Evolutionary conservation across 1,140 invertebrate species (phyloP), one percentile per base, ranked within the genome.

Genomic region (Apolygus lucorum): DNA sequence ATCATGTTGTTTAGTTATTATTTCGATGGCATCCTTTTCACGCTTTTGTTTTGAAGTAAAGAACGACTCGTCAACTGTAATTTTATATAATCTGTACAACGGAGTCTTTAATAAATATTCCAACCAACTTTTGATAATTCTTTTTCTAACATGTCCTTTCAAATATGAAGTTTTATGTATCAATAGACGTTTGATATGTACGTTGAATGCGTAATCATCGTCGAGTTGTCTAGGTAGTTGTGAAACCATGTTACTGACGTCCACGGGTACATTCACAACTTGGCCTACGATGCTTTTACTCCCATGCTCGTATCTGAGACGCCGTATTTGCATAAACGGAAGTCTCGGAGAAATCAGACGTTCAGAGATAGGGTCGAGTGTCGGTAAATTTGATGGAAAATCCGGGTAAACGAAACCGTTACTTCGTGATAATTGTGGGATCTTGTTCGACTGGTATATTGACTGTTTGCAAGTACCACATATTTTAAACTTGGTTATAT

Each of bases 1-100:
- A 25, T 75, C 70, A 34, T 71, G 28, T 74, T 77, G 76, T 70
- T 68, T 74, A 1, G 65, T 21, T 13, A 67, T 67, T 28, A 21
- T 67, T 29, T 67, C 65, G 21, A 67, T 67, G 22, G 11, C 26
- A 29, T 29, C 65, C 21, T 67, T 29, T 21, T 28, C 25, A 34
- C n/a, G 28, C 29, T 28, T 52, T 25, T 64, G 17, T 42, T 17
- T 70, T 64, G 69, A 34, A 64, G 69, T 25, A 68, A 72, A 63
- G 63, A 68, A 69, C 52, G 71, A 72, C 68, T 64, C 69, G 52
- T 72, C 71, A 42, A 72, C 68, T 49, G 69, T 70, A 68, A 72
- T 72, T 49, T 72, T 62, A 63, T 72, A 72, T 70, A 72, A 69
- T 64, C 70, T 49, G 72, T 72, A 73, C 72, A 73, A 69, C 52